Base-by-base conservation (phyloP, 2,113 vertebrate genomes). In the Galeopterus variegatus region DNA sequence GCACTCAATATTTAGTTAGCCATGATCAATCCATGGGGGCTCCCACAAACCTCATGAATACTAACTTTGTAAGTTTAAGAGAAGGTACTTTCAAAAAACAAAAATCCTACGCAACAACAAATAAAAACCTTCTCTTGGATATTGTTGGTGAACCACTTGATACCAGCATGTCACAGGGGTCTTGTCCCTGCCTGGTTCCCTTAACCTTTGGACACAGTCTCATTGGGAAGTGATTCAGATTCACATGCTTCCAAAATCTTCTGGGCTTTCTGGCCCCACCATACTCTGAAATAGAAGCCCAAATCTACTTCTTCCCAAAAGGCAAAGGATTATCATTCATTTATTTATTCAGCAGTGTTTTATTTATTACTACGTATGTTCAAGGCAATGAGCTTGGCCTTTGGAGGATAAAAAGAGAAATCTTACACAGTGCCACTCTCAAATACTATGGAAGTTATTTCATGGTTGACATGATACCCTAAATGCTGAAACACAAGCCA, bases 11-110 rank as follows among this genome's bases (percentile, higher is more conserved):
- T 83, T 81, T 54, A 76, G n/a, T 60, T 62, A 92, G 31, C 65
- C 45, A 31, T 36, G 23, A 14, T 56, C 52, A 36, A 56, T 18
- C 45, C 31, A 10, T 45, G 65, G 85, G 50, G 77, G 50, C 65
- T 72, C 50, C 31, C 50, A 60, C 41, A 81, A 62, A 45, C 70
- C 18, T 82, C n/a, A 48, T 60, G 69, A 91, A 86, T 73, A 76
- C 69, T 79, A 48, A 73, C 82, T 60, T 73, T 48, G 62, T 87
- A 60, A 81, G 6, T 90, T 90, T 88, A 87, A 72, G 56, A 96
- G 48, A 83, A 90, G 84, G 45, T 65, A 45, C 31, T 76, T 81
- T 19, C 10, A 18, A 26, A 36, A 33, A 56, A 72, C 50, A 62
- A 58, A 24, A 65, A 67, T 3, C 9, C 31, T 82, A 28, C 1